Percentiles rank a stretch among this genome's conserved stretches.
Evolutionary conservation across 2,888 invertebrate genomes (phyloP).

Genomic region (Drosophila formosana): DNA sequence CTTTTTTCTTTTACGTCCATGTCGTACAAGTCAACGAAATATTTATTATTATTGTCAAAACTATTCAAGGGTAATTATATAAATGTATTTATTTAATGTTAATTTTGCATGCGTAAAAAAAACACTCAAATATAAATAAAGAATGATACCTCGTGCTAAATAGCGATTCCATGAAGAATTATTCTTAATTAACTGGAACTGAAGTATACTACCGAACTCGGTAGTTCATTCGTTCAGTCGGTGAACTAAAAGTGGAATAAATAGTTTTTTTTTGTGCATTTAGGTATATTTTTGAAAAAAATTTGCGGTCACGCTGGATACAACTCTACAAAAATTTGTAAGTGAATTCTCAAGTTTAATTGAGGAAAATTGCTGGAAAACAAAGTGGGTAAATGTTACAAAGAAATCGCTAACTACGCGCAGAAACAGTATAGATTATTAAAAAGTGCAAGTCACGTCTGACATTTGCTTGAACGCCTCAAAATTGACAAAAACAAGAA

Average conservation of each 20-base stretch:
- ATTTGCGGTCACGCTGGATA: slow-evolving; percentile 9
- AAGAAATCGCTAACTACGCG: slow-evolving; percentile 9
- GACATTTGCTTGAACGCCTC: slow-evolving; percentile 33
- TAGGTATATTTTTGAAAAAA: neutral
- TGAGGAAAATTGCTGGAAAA: slow-evolving; percentile 35
- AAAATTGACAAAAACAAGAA: slow-evolving; percentile 67
- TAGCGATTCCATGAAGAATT: no score
- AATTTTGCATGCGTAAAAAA: no score
- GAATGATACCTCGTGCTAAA: no score
- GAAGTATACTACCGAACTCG: no score
- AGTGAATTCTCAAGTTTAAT: slow-evolving; percentile 54
- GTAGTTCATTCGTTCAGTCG: neutral
- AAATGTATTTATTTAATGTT: no score
- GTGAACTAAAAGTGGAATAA: neutral
- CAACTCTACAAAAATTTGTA: slow-evolving; percentile 52
- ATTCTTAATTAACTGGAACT: no score
- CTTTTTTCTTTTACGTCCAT: no score
- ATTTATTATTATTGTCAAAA: no score
- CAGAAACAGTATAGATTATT: slow-evolving; percentile 1
- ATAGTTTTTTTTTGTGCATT: neutral
- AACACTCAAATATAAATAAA: no score
- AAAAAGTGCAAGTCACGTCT: slow-evolving; percentile 46
- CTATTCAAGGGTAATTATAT: no score
- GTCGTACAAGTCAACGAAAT: no score
- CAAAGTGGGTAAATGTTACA: slow-evolving; percentile 36